phyloP scores from a whole-genome alignment of 2,113 vertebrate species.

The Mungos mungo region DNA sequence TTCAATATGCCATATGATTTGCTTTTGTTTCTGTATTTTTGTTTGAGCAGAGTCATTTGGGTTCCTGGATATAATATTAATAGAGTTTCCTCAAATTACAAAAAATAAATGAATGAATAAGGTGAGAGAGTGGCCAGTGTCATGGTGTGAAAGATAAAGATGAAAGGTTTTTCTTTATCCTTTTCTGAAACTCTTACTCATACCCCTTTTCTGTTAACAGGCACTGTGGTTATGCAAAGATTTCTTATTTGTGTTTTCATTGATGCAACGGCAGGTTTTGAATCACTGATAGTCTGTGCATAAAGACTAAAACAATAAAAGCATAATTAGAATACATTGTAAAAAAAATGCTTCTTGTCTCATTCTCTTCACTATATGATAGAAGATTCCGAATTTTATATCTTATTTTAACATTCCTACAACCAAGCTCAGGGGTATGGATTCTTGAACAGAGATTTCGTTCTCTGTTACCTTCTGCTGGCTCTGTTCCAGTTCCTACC shows the following conservation, averaged over 20 bases:
- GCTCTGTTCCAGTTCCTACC: slow-evolving; percentile 74
- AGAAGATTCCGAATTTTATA: background rate
- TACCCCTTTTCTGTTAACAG: slow-evolving; percentile 18
- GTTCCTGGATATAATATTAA: background rate
- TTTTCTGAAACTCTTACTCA: slow-evolving; percentile 32
- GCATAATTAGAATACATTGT: slow-evolving; percentile 82
- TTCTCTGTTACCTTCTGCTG: background rate
- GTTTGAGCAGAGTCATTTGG: background rate
- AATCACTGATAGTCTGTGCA: slow-evolving; percentile 77
- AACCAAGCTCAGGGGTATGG: background rate
- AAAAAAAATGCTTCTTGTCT: background rate
- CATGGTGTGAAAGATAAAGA: background rate
- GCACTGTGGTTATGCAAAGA: slow-evolving; percentile 53
- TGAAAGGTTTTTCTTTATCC: background rate
- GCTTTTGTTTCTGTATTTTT: background rate
- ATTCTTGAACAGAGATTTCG: background rate
- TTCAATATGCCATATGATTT: background rate
- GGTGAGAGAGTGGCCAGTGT: background rate
- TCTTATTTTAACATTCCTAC: background rate
- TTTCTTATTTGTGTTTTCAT: slow-evolving; percentile 63
- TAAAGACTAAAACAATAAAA: slow-evolving; percentile 79
- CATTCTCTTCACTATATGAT: background rate
- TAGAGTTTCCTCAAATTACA: slow-evolving; percentile 20
- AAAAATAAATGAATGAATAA: background rate
- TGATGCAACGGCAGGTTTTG: slow-evolving; percentile 67